phyloP scores from a whole-genome alignment of 2,797 vertebrate genomes.

The Todus mexicanus region DNA sequence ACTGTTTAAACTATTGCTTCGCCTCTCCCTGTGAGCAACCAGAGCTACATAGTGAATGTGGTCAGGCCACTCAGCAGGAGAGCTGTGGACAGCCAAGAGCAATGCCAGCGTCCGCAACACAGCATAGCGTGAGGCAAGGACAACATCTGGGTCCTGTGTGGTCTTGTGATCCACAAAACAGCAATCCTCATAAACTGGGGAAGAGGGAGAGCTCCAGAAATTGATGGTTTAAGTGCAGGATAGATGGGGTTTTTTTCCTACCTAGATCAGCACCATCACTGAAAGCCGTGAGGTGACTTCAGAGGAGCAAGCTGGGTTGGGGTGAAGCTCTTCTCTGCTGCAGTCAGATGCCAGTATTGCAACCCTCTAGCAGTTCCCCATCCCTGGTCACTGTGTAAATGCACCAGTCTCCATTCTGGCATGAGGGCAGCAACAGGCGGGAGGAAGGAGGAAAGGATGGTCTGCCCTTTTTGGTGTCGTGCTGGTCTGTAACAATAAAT shows the following conservation, averaged over 20 bases:
- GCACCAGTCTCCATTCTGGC: not conserved
- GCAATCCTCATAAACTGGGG: not conserved
- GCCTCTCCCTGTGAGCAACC: not conserved
- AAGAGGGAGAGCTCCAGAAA: not conserved
- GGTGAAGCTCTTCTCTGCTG: not conserved
- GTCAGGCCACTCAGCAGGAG: not conserved
- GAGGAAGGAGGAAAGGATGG: not conserved
- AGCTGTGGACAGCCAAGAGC: not conserved
- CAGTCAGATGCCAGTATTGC: not conserved
- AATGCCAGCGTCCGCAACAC: rapidly evolving
- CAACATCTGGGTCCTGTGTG: not conserved
- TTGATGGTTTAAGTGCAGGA: not conserved
- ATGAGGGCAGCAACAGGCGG: not conserved
- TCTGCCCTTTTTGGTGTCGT: not conserved
- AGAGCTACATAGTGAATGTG: not conserved
- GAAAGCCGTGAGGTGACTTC: not conserved
- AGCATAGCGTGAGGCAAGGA: not conserved
- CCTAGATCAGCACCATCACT: not conserved
- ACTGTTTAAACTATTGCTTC: not conserved
- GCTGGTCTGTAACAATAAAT: not conserved
- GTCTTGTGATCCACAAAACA: not conserved
- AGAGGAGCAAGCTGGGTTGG: not conserved
- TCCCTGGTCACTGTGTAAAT: not conserved
- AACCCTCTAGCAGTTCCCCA: not conserved
- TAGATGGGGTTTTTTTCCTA: not conserved